Conservation (phyloP, 2,888 invertebrate genomes). For the Agriopis marginaria region DNA sequence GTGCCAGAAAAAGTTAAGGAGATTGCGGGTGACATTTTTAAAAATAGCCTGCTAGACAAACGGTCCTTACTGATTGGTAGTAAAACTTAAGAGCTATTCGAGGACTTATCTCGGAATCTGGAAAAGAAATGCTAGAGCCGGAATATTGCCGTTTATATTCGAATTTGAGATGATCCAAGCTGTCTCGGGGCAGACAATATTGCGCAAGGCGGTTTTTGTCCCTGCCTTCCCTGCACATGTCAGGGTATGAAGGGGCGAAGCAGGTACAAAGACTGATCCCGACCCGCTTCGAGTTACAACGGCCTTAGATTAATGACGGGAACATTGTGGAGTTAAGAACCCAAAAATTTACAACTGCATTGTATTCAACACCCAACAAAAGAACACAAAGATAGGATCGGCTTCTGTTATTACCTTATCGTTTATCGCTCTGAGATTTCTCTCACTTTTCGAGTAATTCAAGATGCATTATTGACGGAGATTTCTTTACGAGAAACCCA, state of each 20-base stretch:
- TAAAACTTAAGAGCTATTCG: conserved; percentile 54
- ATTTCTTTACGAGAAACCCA: conserved; percentile 62
- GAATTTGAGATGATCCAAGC: conserved; percentile 74
- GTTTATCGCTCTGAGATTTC: conserved; percentile 77
- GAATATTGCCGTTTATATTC: conserved; percentile 37
- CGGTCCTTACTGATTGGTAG: conserved; percentile 59
- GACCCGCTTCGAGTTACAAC: conserved; percentile 82
- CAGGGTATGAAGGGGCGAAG: conserved; percentile 74
- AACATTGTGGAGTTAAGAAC: conserved; percentile 84
- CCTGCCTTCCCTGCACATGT: conserved; percentile 70
- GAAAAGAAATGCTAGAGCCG: not conserved
- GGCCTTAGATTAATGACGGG: conserved; percentile 83
- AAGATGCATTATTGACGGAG: conserved; percentile 72
- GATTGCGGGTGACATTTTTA: conserved; percentile 83
- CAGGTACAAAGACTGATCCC: conserved; percentile 78
- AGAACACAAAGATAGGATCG: conserved; percentile 81
- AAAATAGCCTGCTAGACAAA: conserved; percentile 72
- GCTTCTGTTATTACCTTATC: conserved; percentile 85
- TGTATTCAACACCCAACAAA: conserved; percentile 74
- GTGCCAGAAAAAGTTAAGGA: conserved; percentile 77
- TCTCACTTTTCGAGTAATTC: conserved; percentile 81
- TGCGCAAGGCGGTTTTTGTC: conserved; percentile 81
- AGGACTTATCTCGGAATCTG: conserved; percentile 16
- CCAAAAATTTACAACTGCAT: conserved; percentile 86
- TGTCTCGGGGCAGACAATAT: conserved; percentile 68